Percentiles rank a stretch among this genome's conserved stretches.
phyloP scores from a whole-genome alignment of 2,797 vertebrate genomes.

The Microtus agrestis region DNA sequence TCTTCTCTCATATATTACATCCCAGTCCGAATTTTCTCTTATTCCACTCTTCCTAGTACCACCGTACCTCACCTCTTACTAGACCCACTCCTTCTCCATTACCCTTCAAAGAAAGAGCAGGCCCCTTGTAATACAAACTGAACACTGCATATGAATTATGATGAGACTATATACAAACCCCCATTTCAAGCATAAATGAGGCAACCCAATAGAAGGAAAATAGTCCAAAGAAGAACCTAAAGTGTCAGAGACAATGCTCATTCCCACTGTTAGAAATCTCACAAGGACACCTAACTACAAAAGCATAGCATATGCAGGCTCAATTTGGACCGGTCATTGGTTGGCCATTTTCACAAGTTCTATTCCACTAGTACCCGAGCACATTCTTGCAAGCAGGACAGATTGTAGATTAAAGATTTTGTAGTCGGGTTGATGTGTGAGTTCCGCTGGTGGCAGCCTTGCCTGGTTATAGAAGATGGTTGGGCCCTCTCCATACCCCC shows the following conservation, averaged over 20 bases:
- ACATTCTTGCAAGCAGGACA: neutral
- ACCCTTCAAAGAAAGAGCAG: neutral
- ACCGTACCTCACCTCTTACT: neutral
- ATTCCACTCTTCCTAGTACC: neutral
- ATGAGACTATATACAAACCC: neutral
- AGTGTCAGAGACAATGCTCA: neutral
- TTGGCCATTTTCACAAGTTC: neutral
- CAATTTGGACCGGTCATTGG: neutral
- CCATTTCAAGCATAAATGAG: neutral
- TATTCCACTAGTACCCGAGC: neutral
- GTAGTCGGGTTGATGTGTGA: neutral
- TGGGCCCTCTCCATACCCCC: neutral
- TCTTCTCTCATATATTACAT: neutral
- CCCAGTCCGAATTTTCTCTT: neutral
- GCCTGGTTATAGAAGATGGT: neutral
- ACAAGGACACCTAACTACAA: neutral
- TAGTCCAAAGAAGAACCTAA: neutral
- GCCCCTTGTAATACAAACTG: neutral
- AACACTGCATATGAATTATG: neutral
- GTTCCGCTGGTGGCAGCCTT: neutral
- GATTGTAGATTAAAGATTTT: neutral
- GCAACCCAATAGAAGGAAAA: neutral
- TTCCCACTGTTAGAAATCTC: neutral
- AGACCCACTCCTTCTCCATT: neutral
- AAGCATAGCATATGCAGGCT: neutral